Percentiles rank a stretch among this genome's conserved stretches.
These are phyloP conservation scores for Vireo altiloquus DNA, from an alignment of 2,113 vertebrate genomes.

Conservation along the genomic window DNA sequence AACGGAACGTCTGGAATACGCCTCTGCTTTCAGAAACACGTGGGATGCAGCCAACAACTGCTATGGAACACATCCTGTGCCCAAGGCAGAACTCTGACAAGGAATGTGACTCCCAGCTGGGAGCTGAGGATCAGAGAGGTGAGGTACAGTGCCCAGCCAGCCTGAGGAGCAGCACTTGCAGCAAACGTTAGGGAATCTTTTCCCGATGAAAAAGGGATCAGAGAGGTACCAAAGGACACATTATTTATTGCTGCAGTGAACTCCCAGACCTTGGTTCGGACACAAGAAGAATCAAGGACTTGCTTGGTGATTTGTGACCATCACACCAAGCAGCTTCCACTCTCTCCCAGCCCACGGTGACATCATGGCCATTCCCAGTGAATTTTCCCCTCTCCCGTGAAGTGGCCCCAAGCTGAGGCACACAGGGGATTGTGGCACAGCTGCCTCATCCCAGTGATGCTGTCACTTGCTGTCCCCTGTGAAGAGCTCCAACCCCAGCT, in stretches of 20 bases:
- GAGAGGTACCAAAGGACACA: not conserved
- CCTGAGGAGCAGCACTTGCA: not conserved
- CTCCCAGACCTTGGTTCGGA: not conserved
- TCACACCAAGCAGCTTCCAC: fast-evolving
- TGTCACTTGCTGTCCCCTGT: not conserved
- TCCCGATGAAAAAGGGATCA: not conserved
- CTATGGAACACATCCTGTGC: fast-evolving
- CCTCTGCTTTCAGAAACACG: not conserved
- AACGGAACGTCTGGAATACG: fast-evolving
- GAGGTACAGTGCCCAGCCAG: not conserved
- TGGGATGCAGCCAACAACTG: not conserved
- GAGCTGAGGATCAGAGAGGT: not conserved
- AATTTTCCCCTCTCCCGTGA: not conserved
- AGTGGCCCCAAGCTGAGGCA: not conserved
- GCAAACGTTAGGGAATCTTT: not conserved
- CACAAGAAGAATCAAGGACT: not conserved
- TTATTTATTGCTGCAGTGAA: not conserved
- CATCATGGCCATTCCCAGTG: not conserved
- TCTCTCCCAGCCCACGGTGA: not conserved
- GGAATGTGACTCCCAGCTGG: not conserved
- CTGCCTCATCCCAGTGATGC: not conserved
- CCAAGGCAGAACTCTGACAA: not conserved
- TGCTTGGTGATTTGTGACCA: not conserved
- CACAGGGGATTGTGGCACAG: not conserved
- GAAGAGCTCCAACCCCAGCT: not conserved